Evolutionary conservation across 2,113 vertebrate genomes (phyloP), one percentile per base, ranked within the genome.

Genomic region (Tinamus guttatus): DNA sequence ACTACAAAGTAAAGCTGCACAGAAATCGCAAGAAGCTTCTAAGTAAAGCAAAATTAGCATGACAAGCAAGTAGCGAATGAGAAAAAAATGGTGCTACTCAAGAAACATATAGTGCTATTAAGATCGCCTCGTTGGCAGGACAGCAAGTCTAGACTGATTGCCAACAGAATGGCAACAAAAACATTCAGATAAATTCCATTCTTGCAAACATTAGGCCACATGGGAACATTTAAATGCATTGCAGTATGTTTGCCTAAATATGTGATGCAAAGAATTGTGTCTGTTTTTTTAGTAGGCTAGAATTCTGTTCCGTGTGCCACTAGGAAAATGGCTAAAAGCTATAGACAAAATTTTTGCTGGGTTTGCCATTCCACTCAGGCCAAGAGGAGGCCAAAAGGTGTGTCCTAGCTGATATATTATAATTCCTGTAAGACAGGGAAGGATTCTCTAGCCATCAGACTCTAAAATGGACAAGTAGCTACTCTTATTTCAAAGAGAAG

Each of bases 81-180:
- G 78, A 81, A 83, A 54, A 64, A 91, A 95, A 85, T 63, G 64
- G 45, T 87, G 64, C 63, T 87, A 32, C 70, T 96, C n/a, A 80
- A 89, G 85, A 94, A 94, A 91, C 75, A 94, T 75, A 63, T 74
- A 92, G 43, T 70, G 32, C 68, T 77, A 27, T 85, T 82, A 85
- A 91, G 81, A 83, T 93, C 1, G 2, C 56, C 82, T 63, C 80
- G 49, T 28, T 95, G 95, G 79, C 79, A 95, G 75, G 71, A 45
- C 78, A 91, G 78, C 40, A 85, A 94, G 54, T 16, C 74, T 82
- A 56, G 65, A 89, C 71, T 87, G 85, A 87, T 95, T 91, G 91
- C 93, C 94, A 94, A 34, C 75, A 77, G 91, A 70, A 82, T 87
- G 79, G 71, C 79, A 91, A 56, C 68, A 95, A 59, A 93, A 95